Conservation (phyloP, 2,888 invertebrate species). For the Eurytoma californica region DNA sequence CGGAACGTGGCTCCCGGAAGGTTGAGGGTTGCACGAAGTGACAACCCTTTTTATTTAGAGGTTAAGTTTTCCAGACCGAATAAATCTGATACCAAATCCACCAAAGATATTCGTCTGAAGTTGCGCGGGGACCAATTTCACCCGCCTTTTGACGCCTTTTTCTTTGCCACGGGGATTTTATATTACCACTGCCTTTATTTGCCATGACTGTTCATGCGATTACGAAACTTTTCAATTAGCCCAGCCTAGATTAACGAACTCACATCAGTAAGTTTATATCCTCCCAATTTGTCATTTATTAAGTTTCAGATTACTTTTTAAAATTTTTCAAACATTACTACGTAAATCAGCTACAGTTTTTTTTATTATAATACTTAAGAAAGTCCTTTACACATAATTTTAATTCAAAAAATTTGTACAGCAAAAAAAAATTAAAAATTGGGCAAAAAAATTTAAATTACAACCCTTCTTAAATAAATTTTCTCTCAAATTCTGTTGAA, state of each 20-base stretch:
- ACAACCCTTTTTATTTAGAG: constrained; percentile 75
- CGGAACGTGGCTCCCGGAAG: constrained; percentile 11
- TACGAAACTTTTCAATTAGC: constrained; percentile 50
- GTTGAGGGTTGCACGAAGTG: constrained; percentile 60
- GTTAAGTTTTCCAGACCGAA: constrained; percentile 68
- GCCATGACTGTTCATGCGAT: neutral
- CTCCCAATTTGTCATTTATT: no score
- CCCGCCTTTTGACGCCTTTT: constrained; percentile 39
- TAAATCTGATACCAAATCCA: constrained; percentile 73
- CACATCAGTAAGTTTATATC: neutral
- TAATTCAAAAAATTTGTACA: no score
- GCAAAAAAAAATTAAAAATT: no score
- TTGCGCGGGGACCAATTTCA: constrained; percentile 52
- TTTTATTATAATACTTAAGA: no score
- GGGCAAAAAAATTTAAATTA: no score
- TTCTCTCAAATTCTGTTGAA: no score
- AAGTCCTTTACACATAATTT: no score
- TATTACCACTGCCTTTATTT: constrained; percentile 40
- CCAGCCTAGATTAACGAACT: constrained; percentile 35
- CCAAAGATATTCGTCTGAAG: constrained; percentile 51
- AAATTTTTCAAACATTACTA: no score
- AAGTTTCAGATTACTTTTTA: no score
- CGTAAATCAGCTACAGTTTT: no score
- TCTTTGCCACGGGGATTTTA: constrained; percentile 21
- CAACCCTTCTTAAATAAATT: no score